Evolutionary conservation across 2,888 invertebrate genomes (phyloP).

Genomic region (Macrosiphum euphorbiae): DNA sequence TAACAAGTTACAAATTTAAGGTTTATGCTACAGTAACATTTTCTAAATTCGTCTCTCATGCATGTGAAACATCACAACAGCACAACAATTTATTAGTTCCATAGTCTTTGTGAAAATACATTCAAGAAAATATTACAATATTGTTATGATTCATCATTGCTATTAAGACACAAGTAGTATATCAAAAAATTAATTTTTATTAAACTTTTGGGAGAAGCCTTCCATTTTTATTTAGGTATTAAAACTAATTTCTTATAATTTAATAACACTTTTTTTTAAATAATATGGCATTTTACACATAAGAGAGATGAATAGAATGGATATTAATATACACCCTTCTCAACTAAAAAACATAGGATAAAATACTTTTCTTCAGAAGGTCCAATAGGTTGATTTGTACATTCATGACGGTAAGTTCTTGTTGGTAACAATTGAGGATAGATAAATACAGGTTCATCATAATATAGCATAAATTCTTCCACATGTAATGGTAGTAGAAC

Average conservation of each 20-base stretch:
- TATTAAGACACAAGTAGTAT: background rate
- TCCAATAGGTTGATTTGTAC: background rate
- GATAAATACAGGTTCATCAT: constrained; percentile 24
- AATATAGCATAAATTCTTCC: constrained; percentile 30
- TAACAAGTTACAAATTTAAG: background rate
- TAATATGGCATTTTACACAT: background rate
- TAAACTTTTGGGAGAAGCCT: background rate
- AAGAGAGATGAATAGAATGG: background rate
- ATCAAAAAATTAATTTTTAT: background rate
- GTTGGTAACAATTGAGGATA: constrained; percentile 39
- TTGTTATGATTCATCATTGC: background rate
- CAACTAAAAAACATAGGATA: background rate
- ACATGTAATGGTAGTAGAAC: background rate
- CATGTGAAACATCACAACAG: background rate
- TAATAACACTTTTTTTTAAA: background rate
- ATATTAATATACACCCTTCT: background rate
- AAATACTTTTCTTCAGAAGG: constrained; percentile 46
- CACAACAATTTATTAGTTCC: background rate
- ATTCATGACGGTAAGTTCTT: background rate
- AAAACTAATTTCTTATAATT: background rate
- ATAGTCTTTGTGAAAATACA: background rate
- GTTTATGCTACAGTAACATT: background rate
- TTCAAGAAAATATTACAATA: background rate
- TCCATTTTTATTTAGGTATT: background rate
- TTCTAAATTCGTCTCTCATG: background rate